A percentile compares a stretch with the other conserved stretches of the same genome.
Conservation (phyloP, 2,888 invertebrate genomes). For the Strigamia crassipes region DNA sequence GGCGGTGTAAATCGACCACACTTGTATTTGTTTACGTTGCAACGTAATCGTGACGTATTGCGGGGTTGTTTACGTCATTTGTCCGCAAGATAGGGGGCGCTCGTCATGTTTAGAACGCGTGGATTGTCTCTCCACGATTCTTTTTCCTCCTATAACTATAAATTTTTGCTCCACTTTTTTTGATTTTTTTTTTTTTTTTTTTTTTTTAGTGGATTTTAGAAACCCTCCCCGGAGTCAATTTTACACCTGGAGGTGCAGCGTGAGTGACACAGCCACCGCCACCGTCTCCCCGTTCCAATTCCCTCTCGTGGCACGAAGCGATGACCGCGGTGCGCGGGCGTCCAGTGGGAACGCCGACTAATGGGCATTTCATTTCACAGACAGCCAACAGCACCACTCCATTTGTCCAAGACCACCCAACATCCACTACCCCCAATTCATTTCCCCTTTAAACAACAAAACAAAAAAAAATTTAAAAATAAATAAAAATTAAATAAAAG, state of each 20-base stretch:
- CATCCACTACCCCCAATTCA: neutral
- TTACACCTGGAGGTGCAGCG: neutral
- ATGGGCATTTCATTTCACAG: slow-evolving; percentile 36
- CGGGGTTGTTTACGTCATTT: too few species aligned
- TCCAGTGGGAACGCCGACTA: slow-evolving; percentile 12
- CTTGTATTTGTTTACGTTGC: too few species aligned
- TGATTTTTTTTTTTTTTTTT: neutral
- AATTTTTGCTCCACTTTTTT: neutral
- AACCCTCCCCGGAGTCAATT: neutral
- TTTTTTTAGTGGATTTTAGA: neutral
- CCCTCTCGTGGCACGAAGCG: neutral
- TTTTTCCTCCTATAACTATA: neutral
- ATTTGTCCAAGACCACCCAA: slow-evolving; percentile 35
- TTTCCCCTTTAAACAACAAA: neutral
- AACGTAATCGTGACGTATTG: too few species aligned
- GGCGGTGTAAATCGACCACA: too few species aligned
- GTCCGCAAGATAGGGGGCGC: too few species aligned
- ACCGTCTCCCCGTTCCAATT: slow-evolving; percentile 7
- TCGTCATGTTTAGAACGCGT: too few species aligned
- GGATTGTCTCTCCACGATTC: too few species aligned
- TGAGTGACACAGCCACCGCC: slow-evolving; percentile 18
- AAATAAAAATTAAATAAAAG: too few species aligned
- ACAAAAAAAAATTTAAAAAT: neutral
- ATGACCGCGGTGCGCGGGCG: slow-evolving; percentile 16
- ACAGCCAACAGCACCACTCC: slow-evolving; percentile 43